phyloP scores from a whole-genome alignment of 2,888 invertebrate genomes.

The Coecobrya sp. region DNA sequence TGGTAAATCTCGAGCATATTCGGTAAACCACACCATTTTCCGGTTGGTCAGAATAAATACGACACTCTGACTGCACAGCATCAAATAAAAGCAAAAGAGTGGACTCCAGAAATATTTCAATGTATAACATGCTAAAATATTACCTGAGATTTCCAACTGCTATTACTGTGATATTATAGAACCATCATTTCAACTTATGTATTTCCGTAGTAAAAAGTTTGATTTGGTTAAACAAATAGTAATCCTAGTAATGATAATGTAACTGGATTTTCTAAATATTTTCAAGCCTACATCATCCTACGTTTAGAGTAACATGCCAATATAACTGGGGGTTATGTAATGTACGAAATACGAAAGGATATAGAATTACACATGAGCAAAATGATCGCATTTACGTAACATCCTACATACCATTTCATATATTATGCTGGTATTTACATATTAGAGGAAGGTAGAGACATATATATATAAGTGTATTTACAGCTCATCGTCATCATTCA shows the following conservation, averaged over 20 bases:
- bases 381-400: background rate
- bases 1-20: background rate
- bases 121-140: too few species aligned
- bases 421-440: conserved; percentile 13
- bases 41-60: background rate
- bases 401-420: background rate
- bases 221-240: background rate
- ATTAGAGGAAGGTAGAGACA: background rate
- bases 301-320: too few species aligned
- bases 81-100: too few species aligned
- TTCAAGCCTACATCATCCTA: too few species aligned
- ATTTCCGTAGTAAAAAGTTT: background rate
- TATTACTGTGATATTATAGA: too few species aligned
- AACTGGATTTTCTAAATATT: too few species aligned
- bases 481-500: conserved; percentile 80
- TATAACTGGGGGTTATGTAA: too few species aligned
- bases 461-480: conserved; percentile 29
- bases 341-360: background rate
- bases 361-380: background rate
- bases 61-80: too few species aligned
- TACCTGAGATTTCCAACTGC: too few species aligned
- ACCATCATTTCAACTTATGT: background rate
- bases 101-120: too few species aligned
- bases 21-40: background rate
- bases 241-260: too few species aligned